Evolutionary conservation across 2,113 vertebrate genomes (phyloP), one percentile per base, ranked within the genome.

Genomic region (Puntigrus tetrazona): DNA sequence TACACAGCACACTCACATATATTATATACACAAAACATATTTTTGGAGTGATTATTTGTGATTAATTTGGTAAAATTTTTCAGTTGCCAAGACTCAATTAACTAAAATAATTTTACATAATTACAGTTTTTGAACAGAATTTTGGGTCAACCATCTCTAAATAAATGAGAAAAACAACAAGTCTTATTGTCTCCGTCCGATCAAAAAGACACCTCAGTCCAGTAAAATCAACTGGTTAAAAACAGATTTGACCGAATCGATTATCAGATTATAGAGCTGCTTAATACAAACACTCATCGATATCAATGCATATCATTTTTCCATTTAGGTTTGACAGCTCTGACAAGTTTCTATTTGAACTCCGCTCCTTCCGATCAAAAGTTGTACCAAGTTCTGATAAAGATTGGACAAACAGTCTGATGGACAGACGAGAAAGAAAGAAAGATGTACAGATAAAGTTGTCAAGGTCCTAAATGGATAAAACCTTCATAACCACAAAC

Each of bases 191-290:
- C 36, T 10, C 47, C 22, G 27, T 61, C 31, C 47, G 8, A 7
- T 31, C 9, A 11, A 34, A 72, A 11, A 52, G 50, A 65, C 41
- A 69, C 47, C 79, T 77, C 34, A 38, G 47, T 38, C 61, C 72
- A 85, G 75, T 79, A 76, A 31, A 75, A 34, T n/a, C n/a, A n/a
- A 41, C 43, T 85, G 78, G 73, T 82, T 84, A 85, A 75, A 70
- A 86, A n/a, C 75, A 75, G 81, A 87, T 85, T 83, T 80, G 79
- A 80, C 78, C 52, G 29, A 85, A 70, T 70, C 45, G n/a, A 76
- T 72, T 83, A 86, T 74, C 67, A 84, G 73, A 84, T 88, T 75
- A 85, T 7, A 55, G 85, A 65, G 41, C 25, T n/a, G 34, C 76
- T 86, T 85, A 76, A 86, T 82, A 80, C 52, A 25, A 13, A 47